Evolutionary conservation across 2,113 vertebrate genomes (phyloP), one percentile per base, ranked within the genome.

Genomic region (Oceanodroma tethys): DNA sequence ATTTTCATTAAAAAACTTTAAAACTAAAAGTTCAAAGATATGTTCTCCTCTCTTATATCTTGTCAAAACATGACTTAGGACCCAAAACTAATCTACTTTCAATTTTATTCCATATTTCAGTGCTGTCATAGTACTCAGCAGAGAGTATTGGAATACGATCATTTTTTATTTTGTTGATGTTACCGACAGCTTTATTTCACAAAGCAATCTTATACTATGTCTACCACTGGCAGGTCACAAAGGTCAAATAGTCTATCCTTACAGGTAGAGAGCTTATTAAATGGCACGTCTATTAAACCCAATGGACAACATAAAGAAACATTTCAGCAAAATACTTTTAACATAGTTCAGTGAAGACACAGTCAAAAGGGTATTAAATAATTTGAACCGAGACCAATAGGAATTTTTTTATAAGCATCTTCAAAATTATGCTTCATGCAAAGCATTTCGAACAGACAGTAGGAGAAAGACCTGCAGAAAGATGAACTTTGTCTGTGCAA

Each of bases 161-260:
- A 98, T 99, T 99, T 99, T 99, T 99, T 99, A 99, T 99, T 99
- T 98, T 98, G 98, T 98, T 98, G 98, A 98, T 98, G 98, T 98
- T 98, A 99, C 98, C 99, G 99, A 99, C 99, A 99, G 99, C 99
- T 99, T 99, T 99, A 99, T 99, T 99, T 99, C 99, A 99, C 98
- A 98, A 99, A 99, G 99, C 99, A 99, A 99, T 99, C 99, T 99
- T 98, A 98, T 97, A 98, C 98, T 98, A 98, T 98, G 98, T 98
- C 99, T 98, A 98, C 98, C 99, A 97, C 98, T 97, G 97, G 98
- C 98, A 98, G 99, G 99, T 99, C 99, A 98, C 95, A 98, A 97
- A 98, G 99, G 99, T 99, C 99, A 99, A 98, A 97, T 97, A 98
- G 98, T 97, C 98, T 97, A 98, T 98, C 98, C 98, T 98, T 96